Conservation (phyloP, 2,888 invertebrate species). For the Heliconius sara region DNA sequence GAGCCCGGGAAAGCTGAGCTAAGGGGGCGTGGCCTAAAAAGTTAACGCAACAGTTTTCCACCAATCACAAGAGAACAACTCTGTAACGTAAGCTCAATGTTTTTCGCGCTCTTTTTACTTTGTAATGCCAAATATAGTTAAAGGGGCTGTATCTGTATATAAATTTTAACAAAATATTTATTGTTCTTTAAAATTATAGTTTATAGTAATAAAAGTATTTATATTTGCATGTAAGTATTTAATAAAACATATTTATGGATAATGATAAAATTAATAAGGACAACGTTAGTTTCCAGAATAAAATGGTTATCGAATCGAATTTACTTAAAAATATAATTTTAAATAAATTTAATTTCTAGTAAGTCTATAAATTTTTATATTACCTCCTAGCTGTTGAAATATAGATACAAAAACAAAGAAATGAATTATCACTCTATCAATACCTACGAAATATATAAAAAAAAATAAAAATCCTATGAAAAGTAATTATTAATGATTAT, state of each 20-base stretch:
- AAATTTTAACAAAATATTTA: not conserved
- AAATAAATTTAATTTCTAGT: not conserved
- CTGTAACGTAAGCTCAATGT: slow-evolving; percentile 1
- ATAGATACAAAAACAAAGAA: too few species aligned
- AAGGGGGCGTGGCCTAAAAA: slow-evolving; percentile 23
- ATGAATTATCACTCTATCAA: not conserved
- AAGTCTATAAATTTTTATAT: too few species aligned
- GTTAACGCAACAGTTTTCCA: slow-evolving; percentile 15
- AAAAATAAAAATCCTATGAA: not conserved
- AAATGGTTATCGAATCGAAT: not conserved
- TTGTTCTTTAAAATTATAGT: not conserved
- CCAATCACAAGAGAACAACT: slow-evolving; percentile 26
- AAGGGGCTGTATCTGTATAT: not conserved
- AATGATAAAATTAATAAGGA: not conserved
- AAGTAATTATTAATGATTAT: not conserved
- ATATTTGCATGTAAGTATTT: not conserved
- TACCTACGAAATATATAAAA: not conserved
- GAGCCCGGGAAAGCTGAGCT: slow-evolving; percentile 26
- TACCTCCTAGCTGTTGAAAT: too few species aligned
- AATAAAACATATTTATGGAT: not conserved
- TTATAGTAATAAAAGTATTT: not conserved
- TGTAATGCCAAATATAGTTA: slow-evolving; percentile 13
- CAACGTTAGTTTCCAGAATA: not conserved
- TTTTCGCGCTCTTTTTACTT: slow-evolving; percentile 33
- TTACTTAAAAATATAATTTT: not conserved